phyloP scores from a whole-genome alignment of 23 tunicate species.

The Halocynthia aurantium region DNA sequence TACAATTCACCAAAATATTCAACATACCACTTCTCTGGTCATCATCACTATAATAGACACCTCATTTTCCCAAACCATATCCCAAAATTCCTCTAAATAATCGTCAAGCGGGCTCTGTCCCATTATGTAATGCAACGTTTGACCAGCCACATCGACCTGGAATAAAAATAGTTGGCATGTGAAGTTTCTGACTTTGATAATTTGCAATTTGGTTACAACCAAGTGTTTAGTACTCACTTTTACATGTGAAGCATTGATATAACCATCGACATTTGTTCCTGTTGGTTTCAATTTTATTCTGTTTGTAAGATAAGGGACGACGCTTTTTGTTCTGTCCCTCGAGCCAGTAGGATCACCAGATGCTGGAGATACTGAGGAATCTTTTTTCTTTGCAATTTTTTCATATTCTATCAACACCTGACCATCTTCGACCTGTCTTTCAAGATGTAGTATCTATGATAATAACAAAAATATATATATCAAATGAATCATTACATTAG shows the following conservation, averaged over 20 bases:
- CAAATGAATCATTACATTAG: no score
- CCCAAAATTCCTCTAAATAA: constrained; percentile 69
- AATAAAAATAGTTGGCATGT: background rate
- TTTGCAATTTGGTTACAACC: background rate
- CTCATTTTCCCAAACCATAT: constrained; percentile 59
- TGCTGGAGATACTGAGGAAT: no score
- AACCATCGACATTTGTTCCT: constrained; percentile 51
- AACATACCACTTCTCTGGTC: constrained; percentile 64
- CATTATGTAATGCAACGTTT: constrained; percentile 48
- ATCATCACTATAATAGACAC: constrained; percentile 52
- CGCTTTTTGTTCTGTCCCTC: constrained; percentile 53
- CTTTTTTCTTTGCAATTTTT: constrained; percentile 1
- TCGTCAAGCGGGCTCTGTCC: constrained; percentile 57
- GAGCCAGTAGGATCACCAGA: constrained; percentile 19
- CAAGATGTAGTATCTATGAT: constrained; percentile 48
- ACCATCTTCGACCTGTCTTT: constrained; percentile 61
- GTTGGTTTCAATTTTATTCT: constrained; percentile 40
- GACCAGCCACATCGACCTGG: constrained; percentile 49
- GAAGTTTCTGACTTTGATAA: background rate
- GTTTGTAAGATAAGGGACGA: constrained; percentile 53
- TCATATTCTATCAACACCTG: constrained; percentile 69
- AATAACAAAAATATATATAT: background rate
- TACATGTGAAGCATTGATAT: constrained; percentile 70
- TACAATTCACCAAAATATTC: background rate
- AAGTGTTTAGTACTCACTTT: constrained; percentile 15